These are phyloP conservation scores for Amphiprion ocellaris DNA, from an alignment of 2,113 vertebrate species.

Conservation along the genomic window DNA sequence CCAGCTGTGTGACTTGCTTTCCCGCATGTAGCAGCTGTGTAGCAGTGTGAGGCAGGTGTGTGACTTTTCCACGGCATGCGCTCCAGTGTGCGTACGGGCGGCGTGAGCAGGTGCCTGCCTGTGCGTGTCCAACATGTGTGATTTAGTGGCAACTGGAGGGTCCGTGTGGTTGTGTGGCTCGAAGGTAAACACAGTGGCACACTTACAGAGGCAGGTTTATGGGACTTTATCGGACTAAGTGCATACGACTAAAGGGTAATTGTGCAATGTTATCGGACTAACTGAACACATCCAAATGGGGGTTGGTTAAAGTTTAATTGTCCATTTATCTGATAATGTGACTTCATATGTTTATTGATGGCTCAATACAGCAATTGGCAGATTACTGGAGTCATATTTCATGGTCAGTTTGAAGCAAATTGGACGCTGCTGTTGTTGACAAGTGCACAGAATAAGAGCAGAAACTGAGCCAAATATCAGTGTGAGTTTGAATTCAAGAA, in stretches of 20 bases:
- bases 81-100: not conserved
- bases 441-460: not conserved
- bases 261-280: not conserved
- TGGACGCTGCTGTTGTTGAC: not conserved
- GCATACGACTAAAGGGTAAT: not conserved
- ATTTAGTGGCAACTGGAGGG: not conserved
- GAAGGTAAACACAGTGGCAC: conserved; percentile 13
- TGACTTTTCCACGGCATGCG: conserved; percentile 43
- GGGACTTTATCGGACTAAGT: conserved; percentile 3
- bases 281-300: not conserved
- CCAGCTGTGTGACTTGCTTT: conserved; percentile 32
- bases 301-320: not conserved
- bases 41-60: conserved; percentile 51
- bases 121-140: not conserved
- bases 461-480: no score
- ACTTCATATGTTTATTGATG: not conserved
- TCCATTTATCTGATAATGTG: not conserved
- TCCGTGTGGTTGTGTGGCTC: not conserved
- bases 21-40: conserved; percentile 28
- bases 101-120: conserved; percentile 23
- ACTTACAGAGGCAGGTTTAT: conserved; percentile 2
- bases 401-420: not conserved
- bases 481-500: not conserved
- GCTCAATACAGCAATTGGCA: not conserved
- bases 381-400: not conserved